phyloP scores from a whole-genome alignment of 2,113 vertebrate species.

The Stigmatopora argus region DNA sequence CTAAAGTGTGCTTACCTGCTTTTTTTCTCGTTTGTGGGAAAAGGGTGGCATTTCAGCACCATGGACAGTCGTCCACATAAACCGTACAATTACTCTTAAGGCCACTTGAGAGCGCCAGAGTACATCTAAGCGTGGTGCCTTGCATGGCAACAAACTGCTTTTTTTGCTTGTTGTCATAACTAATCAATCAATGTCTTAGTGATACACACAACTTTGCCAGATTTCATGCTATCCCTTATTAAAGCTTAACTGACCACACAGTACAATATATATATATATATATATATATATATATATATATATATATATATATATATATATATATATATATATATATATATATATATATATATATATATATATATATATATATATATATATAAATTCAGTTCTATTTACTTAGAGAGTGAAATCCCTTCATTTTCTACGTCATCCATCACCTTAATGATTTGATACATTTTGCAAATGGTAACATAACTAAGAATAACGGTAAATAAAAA shows the following conservation, averaged over 20 bases:
- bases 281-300: background rate
- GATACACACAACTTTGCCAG: background rate
- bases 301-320: background rate
- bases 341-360: background rate
- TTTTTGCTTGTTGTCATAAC: background rate
- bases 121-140: background rate
- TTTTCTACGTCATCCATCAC: background rate
- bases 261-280: no score
- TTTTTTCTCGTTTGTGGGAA: background rate
- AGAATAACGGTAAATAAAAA: background rate
- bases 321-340: background rate
- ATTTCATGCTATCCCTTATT: background rate
- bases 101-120: constrained; percentile 59
- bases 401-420: constrained; percentile 5
- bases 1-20: background rate
- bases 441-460: background rate
- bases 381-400: background rate
- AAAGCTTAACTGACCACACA: background rate
- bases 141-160: background rate
- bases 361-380: background rate
- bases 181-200: background rate
- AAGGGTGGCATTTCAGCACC: constrained; percentile 24
- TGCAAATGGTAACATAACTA: background rate
- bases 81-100: background rate
- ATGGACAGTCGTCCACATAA: constrained; percentile 19